Conservation (phyloP, 2,797 vertebrate genomes). For the Esox lucius region DNA sequence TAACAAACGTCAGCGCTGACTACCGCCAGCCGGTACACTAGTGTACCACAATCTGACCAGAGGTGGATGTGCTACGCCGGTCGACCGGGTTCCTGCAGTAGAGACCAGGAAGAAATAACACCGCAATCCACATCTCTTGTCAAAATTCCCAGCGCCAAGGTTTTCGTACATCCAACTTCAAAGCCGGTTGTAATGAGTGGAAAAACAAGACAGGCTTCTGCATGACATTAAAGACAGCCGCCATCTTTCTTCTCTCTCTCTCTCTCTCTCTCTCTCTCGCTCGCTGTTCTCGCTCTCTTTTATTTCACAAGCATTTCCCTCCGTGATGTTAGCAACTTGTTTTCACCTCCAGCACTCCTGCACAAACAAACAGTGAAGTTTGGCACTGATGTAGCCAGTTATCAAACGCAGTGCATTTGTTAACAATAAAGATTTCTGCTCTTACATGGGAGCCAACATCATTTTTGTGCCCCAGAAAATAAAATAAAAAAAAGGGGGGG, state of each 20-base stretch:
- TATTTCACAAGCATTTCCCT: constrained; percentile 62
- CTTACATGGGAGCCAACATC: constrained; percentile 63
- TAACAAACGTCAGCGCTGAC: neutral
- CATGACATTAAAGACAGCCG: constrained; percentile 65
- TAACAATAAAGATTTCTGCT: constrained; percentile 74
- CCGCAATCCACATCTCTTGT: constrained; percentile 62
- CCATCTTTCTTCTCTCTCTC: constrained; percentile 48
- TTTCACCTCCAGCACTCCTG: constrained; percentile 82
- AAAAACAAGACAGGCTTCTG: constrained; percentile 68
- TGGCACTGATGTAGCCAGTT: constrained; percentile 61
- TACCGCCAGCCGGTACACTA: constrained; percentile 50
- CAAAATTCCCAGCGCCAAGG: constrained; percentile 69
- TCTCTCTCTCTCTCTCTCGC: constrained; percentile 31
- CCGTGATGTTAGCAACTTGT: constrained; percentile 70
- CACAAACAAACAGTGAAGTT: constrained; percentile 74
- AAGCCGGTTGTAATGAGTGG: constrained; percentile 72
- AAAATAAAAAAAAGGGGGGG: constrained; percentile 50
- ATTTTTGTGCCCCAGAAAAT: constrained; percentile 65
- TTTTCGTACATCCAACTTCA: constrained; percentile 71
- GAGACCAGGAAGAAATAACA: constrained; percentile 47
- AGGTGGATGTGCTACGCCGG: constrained; percentile 73
- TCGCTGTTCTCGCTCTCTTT: constrained; percentile 40
- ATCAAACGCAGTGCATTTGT: constrained; percentile 78
- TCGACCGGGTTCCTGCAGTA: constrained; percentile 51
- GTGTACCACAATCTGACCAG: constrained; percentile 61